phyloP scores from a whole-genome alignment of 2,888 invertebrate genomes.

The Synergus laeviventris region DNA sequence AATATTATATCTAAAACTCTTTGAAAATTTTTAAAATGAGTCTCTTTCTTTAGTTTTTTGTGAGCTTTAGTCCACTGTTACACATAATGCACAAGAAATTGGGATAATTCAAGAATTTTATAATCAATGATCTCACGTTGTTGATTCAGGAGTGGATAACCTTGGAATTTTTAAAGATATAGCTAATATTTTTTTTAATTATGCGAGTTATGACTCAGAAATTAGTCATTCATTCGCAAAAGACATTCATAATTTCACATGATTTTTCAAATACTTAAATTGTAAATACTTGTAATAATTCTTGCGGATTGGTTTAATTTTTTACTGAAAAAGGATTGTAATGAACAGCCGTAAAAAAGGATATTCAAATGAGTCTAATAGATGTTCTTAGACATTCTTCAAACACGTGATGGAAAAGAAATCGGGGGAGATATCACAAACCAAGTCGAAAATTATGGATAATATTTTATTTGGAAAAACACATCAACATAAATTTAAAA shows the following conservation, averaged over 20 bases:
- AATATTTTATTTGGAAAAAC: neutral
- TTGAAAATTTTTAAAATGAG: too few species aligned
- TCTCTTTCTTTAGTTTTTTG: neutral
- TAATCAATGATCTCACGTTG: conserved; percentile 15
- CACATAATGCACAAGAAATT: neutral
- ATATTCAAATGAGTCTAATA: neutral
- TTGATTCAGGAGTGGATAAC: neutral
- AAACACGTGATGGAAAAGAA: neutral
- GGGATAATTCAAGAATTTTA: neutral
- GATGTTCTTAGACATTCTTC: neutral
- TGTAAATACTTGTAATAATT: neutral
- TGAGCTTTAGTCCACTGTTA: neutral
- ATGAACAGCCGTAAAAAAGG: too few species aligned
- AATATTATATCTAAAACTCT: too few species aligned
- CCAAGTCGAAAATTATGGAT: neutral
- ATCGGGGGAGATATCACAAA: too few species aligned
- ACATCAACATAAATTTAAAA: neutral
- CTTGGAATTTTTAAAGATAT: conserved; percentile 25
- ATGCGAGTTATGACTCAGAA: neutral
- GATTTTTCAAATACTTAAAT: neutral
- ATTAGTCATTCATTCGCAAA: neutral
- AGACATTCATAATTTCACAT: neutral
- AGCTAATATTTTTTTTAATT: conserved; percentile 1
- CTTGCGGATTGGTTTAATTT: too few species aligned
- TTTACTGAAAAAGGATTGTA: too few species aligned